Evolutionary conservation across 2,888 invertebrate genomes (phyloP), one percentile per base, ranked within the genome.

Genomic region (Drosophila peninsularis): DNA sequence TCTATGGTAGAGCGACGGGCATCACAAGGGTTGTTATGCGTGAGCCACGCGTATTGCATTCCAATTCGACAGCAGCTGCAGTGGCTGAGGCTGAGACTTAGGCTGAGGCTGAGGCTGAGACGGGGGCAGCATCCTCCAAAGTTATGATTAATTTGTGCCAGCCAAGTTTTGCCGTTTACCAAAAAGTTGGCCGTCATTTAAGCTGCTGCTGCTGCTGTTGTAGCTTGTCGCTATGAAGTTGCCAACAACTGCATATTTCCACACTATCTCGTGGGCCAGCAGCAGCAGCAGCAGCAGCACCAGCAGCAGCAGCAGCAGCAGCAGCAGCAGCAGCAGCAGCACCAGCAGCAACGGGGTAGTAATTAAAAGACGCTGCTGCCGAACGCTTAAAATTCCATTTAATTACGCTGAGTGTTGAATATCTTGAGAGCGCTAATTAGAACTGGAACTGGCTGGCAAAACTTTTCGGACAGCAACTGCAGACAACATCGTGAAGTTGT

Each of bases 61-160:
- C 50, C 50, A 24, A 50, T 36, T 34, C 34, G 21, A 14, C 47
- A 61, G 50, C 66, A 64, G 60, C 44, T 27, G 69, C 30, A 30
- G 30, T 64, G 61, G 60, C 53, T 57, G 56, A 66, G 58, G 60
- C 42, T n/a, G n/a, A n/a, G n/a, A n/a, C n/a, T n/a, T n/a, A n/a
- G 61, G 60, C 53, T 57, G 56, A 66, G 58, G 60, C 42, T n/a
- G n/a, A n/a, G 27, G 69, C 66, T 56, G 49, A 50, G 49, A 50
- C 45, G 56, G 58, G 1, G 2, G 11, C 82, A 52, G 61, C 52
- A 55, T 71, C 77, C 78, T 70, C 67, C 78, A 87, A 87, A 88
- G 89, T 89, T 90, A 87, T 88, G 90, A 88, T 88, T 90, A 90
- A 90, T 90, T 90, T 89, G 82, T 75, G 78, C 71, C 60, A 57